Conservation (phyloP, 2,888 invertebrate genomes). For the Elegia similella region DNA sequence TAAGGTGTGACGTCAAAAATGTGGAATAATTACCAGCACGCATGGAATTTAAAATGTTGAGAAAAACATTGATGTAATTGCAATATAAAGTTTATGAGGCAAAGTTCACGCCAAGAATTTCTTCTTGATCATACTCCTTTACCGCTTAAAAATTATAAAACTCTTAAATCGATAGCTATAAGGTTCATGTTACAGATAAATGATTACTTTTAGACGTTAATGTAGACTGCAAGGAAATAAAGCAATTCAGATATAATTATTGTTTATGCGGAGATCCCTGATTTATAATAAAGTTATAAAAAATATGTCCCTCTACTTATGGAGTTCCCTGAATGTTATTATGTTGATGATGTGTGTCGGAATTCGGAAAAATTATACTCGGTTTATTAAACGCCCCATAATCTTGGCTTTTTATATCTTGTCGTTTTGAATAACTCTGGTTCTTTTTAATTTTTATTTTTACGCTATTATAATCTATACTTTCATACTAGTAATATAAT, state of each 20-base stretch:
- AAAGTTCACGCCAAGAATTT: slow-evolving; percentile 8
- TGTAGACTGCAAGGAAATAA: slow-evolving; percentile 14
- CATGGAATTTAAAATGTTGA: slow-evolving; percentile 36
- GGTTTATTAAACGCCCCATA: not conserved
- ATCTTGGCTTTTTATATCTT: slow-evolving; percentile 2
- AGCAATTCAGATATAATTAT: slow-evolving; percentile 12
- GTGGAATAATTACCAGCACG: slow-evolving; percentile 42
- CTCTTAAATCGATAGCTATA: not conserved
- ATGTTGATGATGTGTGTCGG: not conserved
- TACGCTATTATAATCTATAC: not conserved
- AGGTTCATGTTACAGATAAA: not conserved
- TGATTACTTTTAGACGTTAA: not conserved
- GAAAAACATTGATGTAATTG: slow-evolving; percentile 41
- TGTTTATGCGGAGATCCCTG: slow-evolving; percentile 7
- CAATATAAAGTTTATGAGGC: slow-evolving; percentile 14
- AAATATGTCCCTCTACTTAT: slow-evolving; percentile 3
- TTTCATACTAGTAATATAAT: no score
- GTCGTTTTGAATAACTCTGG: not conserved
- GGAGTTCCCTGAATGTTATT: slow-evolving; percentile 11
- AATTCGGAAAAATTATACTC: slow-evolving; percentile 4
- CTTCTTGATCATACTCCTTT: not conserved
- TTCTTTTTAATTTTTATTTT: not conserved
- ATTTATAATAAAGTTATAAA: slow-evolving; percentile 16
- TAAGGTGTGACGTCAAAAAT: slow-evolving; percentile 48
- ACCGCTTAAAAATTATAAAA: not conserved